A percentile compares a stretch with the other conserved stretches of the same genome.
These are phyloP conservation scores for Drepanosiphum platanoidis DNA, from an alignment of 2,888 invertebrate species.

Conservation along the genomic window DNA sequence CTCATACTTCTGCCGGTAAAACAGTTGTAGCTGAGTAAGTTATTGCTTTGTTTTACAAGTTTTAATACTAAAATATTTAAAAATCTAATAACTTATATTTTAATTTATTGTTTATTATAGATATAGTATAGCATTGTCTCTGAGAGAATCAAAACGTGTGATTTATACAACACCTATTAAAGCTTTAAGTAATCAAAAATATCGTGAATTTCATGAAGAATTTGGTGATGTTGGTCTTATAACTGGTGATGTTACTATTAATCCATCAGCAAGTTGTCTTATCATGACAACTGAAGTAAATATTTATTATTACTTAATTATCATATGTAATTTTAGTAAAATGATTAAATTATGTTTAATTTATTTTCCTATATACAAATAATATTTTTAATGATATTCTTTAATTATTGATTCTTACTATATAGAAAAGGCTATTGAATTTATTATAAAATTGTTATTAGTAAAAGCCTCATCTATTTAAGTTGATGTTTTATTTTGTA, in stretches of 20 bases:
- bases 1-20: constrained; percentile 99
- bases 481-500: no score
- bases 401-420: no score
- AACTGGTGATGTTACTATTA: constrained; percentile 99
- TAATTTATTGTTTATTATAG: constrained; percentile 67
- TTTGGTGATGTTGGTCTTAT: constrained; percentile 95
- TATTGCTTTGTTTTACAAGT: constrained; percentile 2
- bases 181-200: constrained; percentile 98
- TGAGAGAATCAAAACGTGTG: constrained; percentile 94
- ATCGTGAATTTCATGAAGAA: constrained; percentile 95
- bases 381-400: no score
- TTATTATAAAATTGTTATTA: no score
- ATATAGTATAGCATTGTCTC: constrained; percentile 94
- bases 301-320: no score
- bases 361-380: constrained; percentile 9
- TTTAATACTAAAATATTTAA: neutral
- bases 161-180: constrained; percentile 99
- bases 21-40: constrained; percentile 98
- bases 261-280: constrained; percentile 95
- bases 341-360: no score
- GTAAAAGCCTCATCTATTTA: no score
- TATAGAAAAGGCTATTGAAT: no score
- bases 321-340: no score
- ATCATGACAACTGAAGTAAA: constrained; percentile 99
- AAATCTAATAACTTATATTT: neutral